A percentile compares a stretch with the other conserved stretches of the same genome.
Conservation (phyloP, 1,140 invertebrate genomes). For the Cydia pomonella region DNA sequence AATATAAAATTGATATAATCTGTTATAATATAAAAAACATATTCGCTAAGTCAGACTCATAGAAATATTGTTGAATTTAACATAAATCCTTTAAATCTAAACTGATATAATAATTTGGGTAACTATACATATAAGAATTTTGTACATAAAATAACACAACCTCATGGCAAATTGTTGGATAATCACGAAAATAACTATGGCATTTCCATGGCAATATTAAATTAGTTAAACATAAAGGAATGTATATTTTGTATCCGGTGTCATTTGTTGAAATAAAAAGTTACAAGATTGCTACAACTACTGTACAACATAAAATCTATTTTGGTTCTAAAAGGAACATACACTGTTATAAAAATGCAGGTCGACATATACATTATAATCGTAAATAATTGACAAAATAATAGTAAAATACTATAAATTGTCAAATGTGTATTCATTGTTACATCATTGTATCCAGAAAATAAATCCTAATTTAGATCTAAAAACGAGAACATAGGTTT, state of each 20-base stretch:
- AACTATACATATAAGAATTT: constrained; percentile 69
- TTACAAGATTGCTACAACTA: constrained; percentile 24
- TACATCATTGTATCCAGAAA: constrained; percentile 3
- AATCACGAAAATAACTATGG: constrained; percentile 59
- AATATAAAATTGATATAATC: constrained; percentile 49
- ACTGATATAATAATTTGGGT: constrained; percentile 68
- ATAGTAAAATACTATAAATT: constrained; percentile 6
- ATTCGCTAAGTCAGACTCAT: constrained; percentile 74
- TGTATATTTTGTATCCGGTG: constrained; percentile 11
- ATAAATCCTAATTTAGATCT: constrained; percentile 22
- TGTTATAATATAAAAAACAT: constrained; percentile 61
- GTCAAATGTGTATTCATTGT: not conserved
- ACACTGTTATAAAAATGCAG: constrained; percentile 39
- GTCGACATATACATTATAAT: constrained; percentile 29
- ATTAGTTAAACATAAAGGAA: constrained; percentile 30
- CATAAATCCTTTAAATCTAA: constrained; percentile 62
- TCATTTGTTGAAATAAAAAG: constrained; percentile 31
- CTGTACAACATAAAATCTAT: constrained; percentile 33
- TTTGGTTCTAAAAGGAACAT: constrained; percentile 50
- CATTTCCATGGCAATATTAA: constrained; percentile 57
- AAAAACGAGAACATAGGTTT: constrained; percentile 40
- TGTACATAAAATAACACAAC: constrained; percentile 74
- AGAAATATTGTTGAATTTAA: constrained; percentile 71
- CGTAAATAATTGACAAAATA: not conserved
- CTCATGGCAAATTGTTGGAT: constrained; percentile 64